Percentiles rank a stretch among this genome's conserved stretches.
These are phyloP conservation scores for Salarias fasciatus DNA, from an alignment of 2,797 vertebrate genomes.

Conservation along the genomic window DNA sequence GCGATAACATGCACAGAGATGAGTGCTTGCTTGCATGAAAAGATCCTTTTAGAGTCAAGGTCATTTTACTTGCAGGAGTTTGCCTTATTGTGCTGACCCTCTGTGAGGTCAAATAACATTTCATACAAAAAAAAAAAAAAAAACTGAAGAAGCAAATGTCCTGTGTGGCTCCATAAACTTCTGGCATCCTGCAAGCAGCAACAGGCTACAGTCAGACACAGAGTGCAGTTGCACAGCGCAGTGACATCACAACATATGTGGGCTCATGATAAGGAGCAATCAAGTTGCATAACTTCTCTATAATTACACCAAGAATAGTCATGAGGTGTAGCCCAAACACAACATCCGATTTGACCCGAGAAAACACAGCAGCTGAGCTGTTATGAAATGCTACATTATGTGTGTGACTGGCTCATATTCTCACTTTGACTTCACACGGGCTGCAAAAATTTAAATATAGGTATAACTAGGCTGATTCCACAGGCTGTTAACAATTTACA, in stretches of 20 bases:
- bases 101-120: slow-evolving; percentile 33
- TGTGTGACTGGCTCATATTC: slow-evolving; percentile 22
- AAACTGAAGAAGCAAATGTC: slow-evolving; percentile 10
- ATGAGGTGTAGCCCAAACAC: slow-evolving; percentile 29
- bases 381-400: slow-evolving; percentile 34
- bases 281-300: slow-evolving; percentile 44
- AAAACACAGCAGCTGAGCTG: slow-evolving; percentile 16
- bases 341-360: slow-evolving; percentile 9
- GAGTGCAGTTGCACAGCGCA: slow-evolving; percentile 33
- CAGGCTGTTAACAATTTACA: slow-evolving; percentile 38
- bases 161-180: slow-evolving; percentile 28
- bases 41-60: slow-evolving; percentile 28
- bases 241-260: slow-evolving; percentile 29
- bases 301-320: slow-evolving; percentile 49
- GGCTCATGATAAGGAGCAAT: slow-evolving; percentile 41
- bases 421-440: slow-evolving; percentile 35
- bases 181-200: slow-evolving; percentile 40
- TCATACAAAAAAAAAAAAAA: slow-evolving; percentile 39
- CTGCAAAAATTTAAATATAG: slow-evolving; percentile 20
- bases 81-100: slow-evolving; percentile 20
- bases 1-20: slow-evolving; percentile 15
- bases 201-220: slow-evolving; percentile 36
- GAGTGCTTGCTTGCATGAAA: slow-evolving; percentile 35
- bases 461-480: slow-evolving; percentile 20
- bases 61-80: slow-evolving; percentile 25